Percentiles rank a stretch among this genome's conserved stretches.
Evolutionary conservation across 2,797 vertebrate genomes (phyloP).

Genomic region (Brachymystax lenok): DNA sequence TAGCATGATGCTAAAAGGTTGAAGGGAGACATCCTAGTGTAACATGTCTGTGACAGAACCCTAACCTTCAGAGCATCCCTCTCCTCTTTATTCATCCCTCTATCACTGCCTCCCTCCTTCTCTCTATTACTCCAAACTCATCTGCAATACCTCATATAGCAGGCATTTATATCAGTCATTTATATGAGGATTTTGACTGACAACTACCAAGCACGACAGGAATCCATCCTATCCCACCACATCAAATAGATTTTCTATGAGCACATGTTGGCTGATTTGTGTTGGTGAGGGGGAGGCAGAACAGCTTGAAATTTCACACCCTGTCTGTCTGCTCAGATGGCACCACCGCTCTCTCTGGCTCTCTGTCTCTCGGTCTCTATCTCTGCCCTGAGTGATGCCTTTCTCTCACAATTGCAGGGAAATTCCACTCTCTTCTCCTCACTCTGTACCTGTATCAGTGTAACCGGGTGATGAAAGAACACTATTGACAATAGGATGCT

Average conservation of each 20-base stretch:
- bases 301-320: neutral
- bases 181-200: neutral
- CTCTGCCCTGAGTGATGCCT: neutral
- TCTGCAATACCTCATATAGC: conserved; percentile 19
- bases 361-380: neutral
- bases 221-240: neutral
- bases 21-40: conserved; percentile 11
- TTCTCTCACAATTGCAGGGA: neutral
- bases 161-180: neutral
- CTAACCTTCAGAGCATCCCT: conserved; percentile 42
- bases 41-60: conserved; percentile 31
- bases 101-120: neutral
- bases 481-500: neutral
- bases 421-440: neutral
- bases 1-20: conserved; percentile 35
- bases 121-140: neutral
- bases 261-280: conserved; percentile 3
- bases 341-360: neutral
- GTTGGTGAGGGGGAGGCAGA: conserved; percentile 8
- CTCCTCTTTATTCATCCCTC: conserved; percentile 18
- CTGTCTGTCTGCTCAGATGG: conserved; percentile 6
- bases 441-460: neutral
- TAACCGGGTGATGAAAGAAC: neutral
- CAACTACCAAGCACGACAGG: neutral
- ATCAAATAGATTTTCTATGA: neutral